Percentiles rank a stretch among this genome's conserved stretches.
phyloP scores from a whole-genome alignment of 2,888 invertebrate genomes.

The Tetragonisca angustula region DNA sequence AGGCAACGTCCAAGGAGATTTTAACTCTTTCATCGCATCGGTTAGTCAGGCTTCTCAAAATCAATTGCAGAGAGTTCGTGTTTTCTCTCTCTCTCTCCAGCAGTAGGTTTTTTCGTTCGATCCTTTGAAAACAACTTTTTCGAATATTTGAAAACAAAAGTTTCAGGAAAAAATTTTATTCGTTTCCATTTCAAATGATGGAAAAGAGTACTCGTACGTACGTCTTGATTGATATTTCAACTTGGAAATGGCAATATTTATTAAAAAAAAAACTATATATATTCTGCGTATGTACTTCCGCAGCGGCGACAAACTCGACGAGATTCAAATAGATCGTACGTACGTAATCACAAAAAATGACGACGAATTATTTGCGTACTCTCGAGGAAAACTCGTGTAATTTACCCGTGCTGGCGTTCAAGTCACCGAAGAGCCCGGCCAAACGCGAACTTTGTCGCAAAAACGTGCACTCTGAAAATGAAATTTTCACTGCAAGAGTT shows the following conservation, averaged over 20 bases:
- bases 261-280: no score
- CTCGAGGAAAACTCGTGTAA: not conserved
- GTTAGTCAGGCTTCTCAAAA: not conserved
- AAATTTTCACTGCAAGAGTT: not conserved
- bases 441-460: not conserved
- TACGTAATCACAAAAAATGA: no score
- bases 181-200: not conserved
- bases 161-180: not conserved
- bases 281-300: no score
- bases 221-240: no score
- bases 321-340: no score
- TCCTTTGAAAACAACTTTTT: fast-evolving
- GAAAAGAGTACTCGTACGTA: no score
- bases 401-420: slow-evolving; percentile 27
- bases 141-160: not conserved
- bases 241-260: no score
- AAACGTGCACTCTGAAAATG: not conserved
- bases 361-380: slow-evolving; percentile 1
- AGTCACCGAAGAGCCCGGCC: slow-evolving; percentile 20
- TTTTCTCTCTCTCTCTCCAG: not conserved
- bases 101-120: not conserved
- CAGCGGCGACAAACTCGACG: no score
- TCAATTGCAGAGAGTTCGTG: no score
- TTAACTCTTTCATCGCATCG: not conserved
- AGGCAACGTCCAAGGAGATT: not conserved